These are phyloP conservation scores for Drosophila pegasa DNA, from an alignment of 2,888 invertebrate genomes.

Conservation along the genomic window DNA sequence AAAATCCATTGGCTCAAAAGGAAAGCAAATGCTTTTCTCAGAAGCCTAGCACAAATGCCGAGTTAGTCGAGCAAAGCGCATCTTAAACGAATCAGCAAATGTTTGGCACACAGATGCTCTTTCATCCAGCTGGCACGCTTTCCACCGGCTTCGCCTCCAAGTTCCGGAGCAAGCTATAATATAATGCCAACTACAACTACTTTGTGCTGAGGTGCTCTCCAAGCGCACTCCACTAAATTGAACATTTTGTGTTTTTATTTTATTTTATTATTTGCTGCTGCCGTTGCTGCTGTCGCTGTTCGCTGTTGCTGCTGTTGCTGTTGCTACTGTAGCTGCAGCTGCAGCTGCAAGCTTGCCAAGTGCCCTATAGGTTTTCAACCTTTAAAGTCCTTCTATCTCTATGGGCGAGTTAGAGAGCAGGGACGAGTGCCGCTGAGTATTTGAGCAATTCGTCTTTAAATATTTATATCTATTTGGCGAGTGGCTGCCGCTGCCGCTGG, in stretches of 20 bases:
- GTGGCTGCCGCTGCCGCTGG: conserved; percentile 6
- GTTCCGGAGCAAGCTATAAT: conserved; percentile 10
- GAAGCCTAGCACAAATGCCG: not conserved
- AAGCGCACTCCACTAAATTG: conserved; percentile 35
- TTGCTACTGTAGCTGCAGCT: conserved; percentile 15
- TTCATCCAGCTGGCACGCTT: conserved; percentile 33
- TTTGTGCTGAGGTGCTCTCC: conserved; percentile 28
- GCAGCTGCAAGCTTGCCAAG: conserved; percentile 10
- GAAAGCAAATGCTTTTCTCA: not conserved
- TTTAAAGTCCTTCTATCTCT: conserved; percentile 26
- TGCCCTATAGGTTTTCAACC: conserved; percentile 23
- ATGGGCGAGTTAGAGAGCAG: not conserved
- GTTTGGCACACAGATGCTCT: conserved; percentile 34
- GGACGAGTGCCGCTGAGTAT: not conserved
- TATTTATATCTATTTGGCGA: conserved; percentile 13
- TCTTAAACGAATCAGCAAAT: conserved; percentile 42
- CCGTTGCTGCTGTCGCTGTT: not conserved
- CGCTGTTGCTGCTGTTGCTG: not conserved
- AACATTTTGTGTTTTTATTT: conserved; percentile 14
- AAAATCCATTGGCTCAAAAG: no score
- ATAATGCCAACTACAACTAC: conserved; percentile 27
- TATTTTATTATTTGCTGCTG: conserved; percentile 8
- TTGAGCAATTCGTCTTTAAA: conserved; percentile 10
- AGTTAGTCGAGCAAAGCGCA: conserved; percentile 1
- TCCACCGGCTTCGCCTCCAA: not conserved